Conservation (phyloP, 2,888 invertebrate genomes). For the Netelia virgata region DNA sequence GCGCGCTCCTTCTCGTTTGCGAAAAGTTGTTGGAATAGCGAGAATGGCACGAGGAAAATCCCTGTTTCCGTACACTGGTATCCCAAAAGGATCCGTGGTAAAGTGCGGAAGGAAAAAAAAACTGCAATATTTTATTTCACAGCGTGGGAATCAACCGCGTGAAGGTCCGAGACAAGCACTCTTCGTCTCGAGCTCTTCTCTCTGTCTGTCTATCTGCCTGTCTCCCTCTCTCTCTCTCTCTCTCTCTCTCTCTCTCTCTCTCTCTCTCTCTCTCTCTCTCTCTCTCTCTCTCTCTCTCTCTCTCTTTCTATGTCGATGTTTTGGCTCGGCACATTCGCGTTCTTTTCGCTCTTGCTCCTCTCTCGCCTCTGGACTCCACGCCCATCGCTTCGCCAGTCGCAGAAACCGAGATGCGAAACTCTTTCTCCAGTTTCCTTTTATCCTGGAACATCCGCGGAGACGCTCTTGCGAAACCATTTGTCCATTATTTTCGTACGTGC, state of each 20-base stretch:
- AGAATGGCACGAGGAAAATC: slow-evolving; percentile 18
- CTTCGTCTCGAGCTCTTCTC: slow-evolving; percentile 21
- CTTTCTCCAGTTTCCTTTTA: slow-evolving; percentile 63
- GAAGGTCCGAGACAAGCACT: slow-evolving; percentile 49
- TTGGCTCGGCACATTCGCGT: slow-evolving; percentile 18
- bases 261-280: slow-evolving; percentile 37
- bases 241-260: slow-evolving; percentile 44
- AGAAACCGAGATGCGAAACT: slow-evolving; percentile 52
- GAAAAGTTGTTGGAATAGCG: slow-evolving; percentile 34
- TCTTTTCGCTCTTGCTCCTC: slow-evolving; percentile 6
- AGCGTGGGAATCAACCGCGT: slow-evolving; percentile 69
- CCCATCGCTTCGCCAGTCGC: slow-evolving; percentile 36
- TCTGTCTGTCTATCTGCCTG: slow-evolving; percentile 49
- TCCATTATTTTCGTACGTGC: slow-evolving; percentile 38
- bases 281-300: slow-evolving; percentile 46
- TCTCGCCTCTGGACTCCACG: slow-evolving; percentile 10
- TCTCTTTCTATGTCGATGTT: slow-evolving; percentile 37
- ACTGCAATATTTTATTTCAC: slow-evolving; percentile 72
- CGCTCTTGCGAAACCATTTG: slow-evolving; percentile 44
- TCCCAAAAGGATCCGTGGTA: slow-evolving; percentile 53
- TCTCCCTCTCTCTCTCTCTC: slow-evolving; percentile 48
- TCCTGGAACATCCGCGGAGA: slow-evolving; percentile 25
- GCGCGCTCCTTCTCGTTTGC: not conserved
- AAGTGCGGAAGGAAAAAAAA: slow-evolving; percentile 45
- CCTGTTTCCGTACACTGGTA: slow-evolving; percentile 16